Percentiles rank a stretch among this genome's conserved stretches.
These are phyloP conservation scores for Zelostemma sp. DNA, from an alignment of 1,140 invertebrate species.

Conservation along the genomic window DNA sequence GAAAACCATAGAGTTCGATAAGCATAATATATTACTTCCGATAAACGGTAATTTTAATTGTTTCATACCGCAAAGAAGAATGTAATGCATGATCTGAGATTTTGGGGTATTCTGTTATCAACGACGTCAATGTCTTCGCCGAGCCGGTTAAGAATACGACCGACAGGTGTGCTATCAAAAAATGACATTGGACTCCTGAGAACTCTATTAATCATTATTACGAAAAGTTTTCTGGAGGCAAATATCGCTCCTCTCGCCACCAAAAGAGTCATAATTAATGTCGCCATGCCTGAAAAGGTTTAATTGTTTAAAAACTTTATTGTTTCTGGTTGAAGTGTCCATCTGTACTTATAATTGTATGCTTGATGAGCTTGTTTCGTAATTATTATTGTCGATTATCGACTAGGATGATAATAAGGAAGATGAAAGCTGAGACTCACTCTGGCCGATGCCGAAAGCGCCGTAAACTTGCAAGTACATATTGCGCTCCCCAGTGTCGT, in stretches of 20 bases:
- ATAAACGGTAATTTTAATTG: slow-evolving; percentile 24
- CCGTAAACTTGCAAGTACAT: slow-evolving; percentile 91
- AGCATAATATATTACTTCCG: not conserved
- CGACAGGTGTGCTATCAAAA: too few species aligned
- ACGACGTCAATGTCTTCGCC: slow-evolving; percentile 79
- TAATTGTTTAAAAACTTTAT: too few species aligned
- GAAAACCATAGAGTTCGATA: not conserved
- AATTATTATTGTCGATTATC: too few species aligned
- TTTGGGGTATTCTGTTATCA: slow-evolving; percentile 71
- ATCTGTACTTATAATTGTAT: too few species aligned
- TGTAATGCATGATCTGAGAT: slow-evolving; percentile 61
- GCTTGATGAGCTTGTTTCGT: too few species aligned
- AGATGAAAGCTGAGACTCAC: too few species aligned
- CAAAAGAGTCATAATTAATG: slow-evolving; percentile 70
- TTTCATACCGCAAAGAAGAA: slow-evolving; percentile 70
- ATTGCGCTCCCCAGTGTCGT: slow-evolving; percentile 76
- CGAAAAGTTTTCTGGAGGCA: slow-evolving; percentile 75
- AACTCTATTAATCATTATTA: too few species aligned
- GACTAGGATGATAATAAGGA: too few species aligned
- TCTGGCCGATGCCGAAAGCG: slow-evolving; percentile 88
- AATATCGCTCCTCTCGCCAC: slow-evolving; percentile 74
- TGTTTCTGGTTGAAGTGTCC: too few species aligned
- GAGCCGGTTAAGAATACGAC: too few species aligned
- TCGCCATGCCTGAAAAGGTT: slow-evolving; percentile 70
- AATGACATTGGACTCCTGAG: slow-evolving; percentile 78